phyloP scores from a whole-genome alignment of 2,888 invertebrate species.

The Drosophila nr. fundita region DNA sequence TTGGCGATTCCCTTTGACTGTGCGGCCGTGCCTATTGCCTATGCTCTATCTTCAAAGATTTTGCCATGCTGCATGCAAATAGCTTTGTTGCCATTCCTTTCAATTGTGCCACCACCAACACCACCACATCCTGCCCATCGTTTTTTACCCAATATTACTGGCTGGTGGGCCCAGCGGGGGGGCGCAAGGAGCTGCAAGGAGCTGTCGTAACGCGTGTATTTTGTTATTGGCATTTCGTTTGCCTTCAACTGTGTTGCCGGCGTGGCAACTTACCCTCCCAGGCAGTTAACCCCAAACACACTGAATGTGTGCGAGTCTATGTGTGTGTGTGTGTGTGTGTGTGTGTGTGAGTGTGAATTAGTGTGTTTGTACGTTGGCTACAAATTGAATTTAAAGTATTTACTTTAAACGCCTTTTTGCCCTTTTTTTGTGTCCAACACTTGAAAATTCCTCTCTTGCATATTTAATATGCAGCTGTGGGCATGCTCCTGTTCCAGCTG shows the following conservation, averaged over 20 bases:
- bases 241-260: not conserved
- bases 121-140: not conserved
- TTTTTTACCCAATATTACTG: conserved; percentile 32
- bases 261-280: conserved; percentile 19
- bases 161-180: not conserved
- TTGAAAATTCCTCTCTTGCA: conserved; percentile 41
- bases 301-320: not conserved
- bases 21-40: conserved; percentile 39
- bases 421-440: conserved; percentile 24
- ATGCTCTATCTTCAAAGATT: conserved; percentile 53
- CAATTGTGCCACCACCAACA: conserved; percentile 8
- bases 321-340: conserved; percentile 14
- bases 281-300: conserved; percentile 42
- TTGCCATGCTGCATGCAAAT: conserved; percentile 53
- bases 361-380: conserved; percentile 45
- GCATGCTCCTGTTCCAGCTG: not conserved
- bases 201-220: conserved; percentile 48
- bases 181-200: conserved; percentile 22
- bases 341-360: conserved; percentile 20
- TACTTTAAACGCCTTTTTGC: conserved; percentile 65
- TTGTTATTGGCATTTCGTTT: conserved; percentile 60
- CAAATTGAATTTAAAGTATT: conserved; percentile 75
- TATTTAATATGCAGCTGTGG: conserved; percentile 51
- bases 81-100: conserved; percentile 55
- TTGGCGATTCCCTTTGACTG: conserved; percentile 44